A percentile compares a stretch with the other conserved stretches of the same genome.
Evolutionary conservation across 2,113 vertebrate species (phyloP).

Genomic region (Onychorhynchus coronatus): DNA sequence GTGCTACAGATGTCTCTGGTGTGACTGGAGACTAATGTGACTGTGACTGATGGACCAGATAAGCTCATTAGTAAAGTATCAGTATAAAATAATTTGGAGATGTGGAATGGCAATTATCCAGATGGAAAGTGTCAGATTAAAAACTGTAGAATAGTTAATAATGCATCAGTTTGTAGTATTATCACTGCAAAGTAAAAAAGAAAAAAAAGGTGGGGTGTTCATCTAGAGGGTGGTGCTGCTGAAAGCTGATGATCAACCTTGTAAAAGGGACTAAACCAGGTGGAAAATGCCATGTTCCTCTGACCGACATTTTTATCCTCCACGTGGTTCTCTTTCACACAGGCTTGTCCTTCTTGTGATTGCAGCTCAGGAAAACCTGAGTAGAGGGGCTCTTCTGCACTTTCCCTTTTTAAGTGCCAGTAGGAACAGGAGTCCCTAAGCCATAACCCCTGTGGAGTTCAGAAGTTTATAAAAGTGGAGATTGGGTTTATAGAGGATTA

Average conservation of each 20-base stretch:
- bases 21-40: neutral
- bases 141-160: neutral
- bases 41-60: neutral
- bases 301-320: neutral
- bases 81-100: neutral
- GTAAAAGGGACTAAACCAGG: neutral
- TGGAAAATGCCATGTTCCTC: neutral
- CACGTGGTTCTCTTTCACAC: fast-evolving
- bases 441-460: neutral
- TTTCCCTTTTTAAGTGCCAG: neutral
- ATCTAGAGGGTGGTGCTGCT: neutral
- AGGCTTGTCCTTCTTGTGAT: neutral
- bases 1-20: neutral
- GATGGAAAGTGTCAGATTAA: neutral
- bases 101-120: neutral
- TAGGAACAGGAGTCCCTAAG: neutral
- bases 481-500: neutral
- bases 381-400: neutral
- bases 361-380: neutral
- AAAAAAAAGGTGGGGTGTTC: neutral
- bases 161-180: neutral
- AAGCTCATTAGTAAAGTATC: neutral
- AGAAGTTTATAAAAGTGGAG: neutral
- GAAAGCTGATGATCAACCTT: neutral
- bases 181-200: neutral